Percentiles rank a stretch among this genome's conserved stretches.
phyloP scores from a whole-genome alignment of 2,113 vertebrate genomes.

The Artemisiospiza belli region DNA sequence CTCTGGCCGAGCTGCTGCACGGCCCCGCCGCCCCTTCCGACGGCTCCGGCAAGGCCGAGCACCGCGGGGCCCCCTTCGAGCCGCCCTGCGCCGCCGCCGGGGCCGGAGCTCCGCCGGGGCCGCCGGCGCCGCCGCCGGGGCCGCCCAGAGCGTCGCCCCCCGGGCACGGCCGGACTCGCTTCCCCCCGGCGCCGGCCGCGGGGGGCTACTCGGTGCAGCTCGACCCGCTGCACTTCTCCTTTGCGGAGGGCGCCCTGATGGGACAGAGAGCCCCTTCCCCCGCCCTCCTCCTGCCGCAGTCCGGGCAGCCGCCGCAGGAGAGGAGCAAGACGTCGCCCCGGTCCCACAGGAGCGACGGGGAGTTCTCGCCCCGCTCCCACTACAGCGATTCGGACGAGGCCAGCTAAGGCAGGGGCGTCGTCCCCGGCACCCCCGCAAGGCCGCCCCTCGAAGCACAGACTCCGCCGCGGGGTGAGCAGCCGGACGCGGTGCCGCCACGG shows the following conservation, averaged over 20 bases:
- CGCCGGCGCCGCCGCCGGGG: neutral
- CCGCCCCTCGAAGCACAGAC: neutral
- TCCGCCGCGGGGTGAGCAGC: neutral
- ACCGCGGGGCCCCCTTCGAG: slow-evolving; percentile 35
- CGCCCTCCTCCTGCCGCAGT: slow-evolving; percentile 66
- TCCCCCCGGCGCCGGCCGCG: slow-evolving; percentile 58
- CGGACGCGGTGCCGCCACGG: neutral
- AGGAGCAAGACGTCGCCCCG: slow-evolving; percentile 86
- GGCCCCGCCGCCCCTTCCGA: slow-evolving; percentile 61
- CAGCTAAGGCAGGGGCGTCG: slow-evolving; percentile 59
- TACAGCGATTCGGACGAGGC: slow-evolving; percentile 97
- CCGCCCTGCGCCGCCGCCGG: neutral
- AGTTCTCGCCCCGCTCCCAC: slow-evolving; percentile 94
- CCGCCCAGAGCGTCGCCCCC: slow-evolving; percentile 9
- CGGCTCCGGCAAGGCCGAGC: slow-evolving; percentile 39
- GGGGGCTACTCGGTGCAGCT: slow-evolving; percentile 79
- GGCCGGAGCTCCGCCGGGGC: neutral
- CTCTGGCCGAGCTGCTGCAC: slow-evolving; percentile 89
- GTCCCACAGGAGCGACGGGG: slow-evolving; percentile 92
- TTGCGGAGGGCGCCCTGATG: slow-evolving; percentile 79
- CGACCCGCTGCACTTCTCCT: slow-evolving; percentile 80
- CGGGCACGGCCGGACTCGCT: slow-evolving; percentile 71
- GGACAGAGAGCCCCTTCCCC: slow-evolving; percentile 78
- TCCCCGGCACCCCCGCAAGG: neutral
- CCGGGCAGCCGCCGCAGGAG: slow-evolving; percentile 62